Evolutionary conservation across 2,797 vertebrate species (phyloP).

Genomic region (Lagocephalus sceleratus): DNA sequence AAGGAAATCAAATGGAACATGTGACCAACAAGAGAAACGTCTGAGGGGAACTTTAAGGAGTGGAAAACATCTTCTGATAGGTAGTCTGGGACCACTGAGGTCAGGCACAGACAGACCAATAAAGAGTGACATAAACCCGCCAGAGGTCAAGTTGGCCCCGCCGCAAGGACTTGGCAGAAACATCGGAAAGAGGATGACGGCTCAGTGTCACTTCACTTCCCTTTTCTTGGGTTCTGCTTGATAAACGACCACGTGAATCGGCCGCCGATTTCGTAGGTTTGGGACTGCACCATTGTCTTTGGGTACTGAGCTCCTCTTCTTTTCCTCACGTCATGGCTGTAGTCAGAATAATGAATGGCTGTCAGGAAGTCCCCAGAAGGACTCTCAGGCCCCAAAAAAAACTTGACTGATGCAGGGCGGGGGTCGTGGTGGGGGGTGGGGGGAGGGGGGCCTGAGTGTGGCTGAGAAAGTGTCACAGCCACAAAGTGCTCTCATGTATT

Average conservation of each 20-base stretch:
- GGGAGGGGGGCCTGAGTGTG: neutral
- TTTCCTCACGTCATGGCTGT: constrained; percentile 44
- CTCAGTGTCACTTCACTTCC: constrained; percentile 58
- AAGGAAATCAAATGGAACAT: constrained; percentile 53
- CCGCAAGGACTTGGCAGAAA: constrained; percentile 52
- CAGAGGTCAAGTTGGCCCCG: constrained; percentile 27
- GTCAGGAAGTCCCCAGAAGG: constrained; percentile 57
- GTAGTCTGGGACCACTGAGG: constrained; percentile 17
- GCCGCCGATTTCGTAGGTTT: constrained; percentile 16
- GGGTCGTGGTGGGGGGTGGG: constrained; percentile 4
- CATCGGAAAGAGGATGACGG: constrained; percentile 51
- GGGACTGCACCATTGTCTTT: constrained; percentile 16
- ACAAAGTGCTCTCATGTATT: constrained; percentile 48
- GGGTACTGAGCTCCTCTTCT: constrained; percentile 12
- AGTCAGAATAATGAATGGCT: constrained; percentile 51
- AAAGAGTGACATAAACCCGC: constrained; percentile 31
- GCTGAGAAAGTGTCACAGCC: constrained; percentile 41
- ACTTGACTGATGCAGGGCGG: constrained; percentile 30
- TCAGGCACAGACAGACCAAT: constrained; percentile 33
- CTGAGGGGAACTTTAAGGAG: constrained; percentile 3
- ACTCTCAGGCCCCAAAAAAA: constrained; percentile 29
- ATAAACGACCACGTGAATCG: constrained; percentile 60
- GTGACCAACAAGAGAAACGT: no score
- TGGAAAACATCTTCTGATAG: constrained; percentile 15
- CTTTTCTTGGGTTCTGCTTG: constrained; percentile 45